Base-by-base conservation (phyloP, 2,888 invertebrate genomes). In the Hartigia nigra region DNA sequence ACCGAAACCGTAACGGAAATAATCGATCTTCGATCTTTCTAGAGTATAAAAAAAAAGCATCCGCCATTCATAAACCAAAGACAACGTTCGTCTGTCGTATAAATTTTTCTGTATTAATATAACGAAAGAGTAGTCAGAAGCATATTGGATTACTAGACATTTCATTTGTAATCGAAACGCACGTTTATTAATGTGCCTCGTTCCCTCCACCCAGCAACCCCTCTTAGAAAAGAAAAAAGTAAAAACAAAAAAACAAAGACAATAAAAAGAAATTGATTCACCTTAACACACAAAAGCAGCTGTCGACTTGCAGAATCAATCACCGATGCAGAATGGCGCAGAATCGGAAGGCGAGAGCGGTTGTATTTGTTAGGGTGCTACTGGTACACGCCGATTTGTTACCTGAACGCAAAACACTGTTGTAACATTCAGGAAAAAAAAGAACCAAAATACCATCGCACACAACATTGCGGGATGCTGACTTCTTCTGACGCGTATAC, bases 301-400 rank as follows among this genome's bases (percentile, higher is more conserved):
- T 92, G 96, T 96, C 92, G 96, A 96, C 92, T 93, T 96, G 87
- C 96, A 96, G 94, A 96, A 95, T 86, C 96, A 96, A 92, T 95
- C 95, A 85, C 95, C 96, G 88, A 94, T 96, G 93, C 95, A 96
- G 91, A 95, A 95, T 86, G 96, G 96, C 92, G 95, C 95, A 91
- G 96, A 96, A 91, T 95, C 95, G 91, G 96, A 96, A 92, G 95
- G 96, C 87, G 96, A 96, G 92, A 95, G 96, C 87, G 96, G 96
- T 91, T 97, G 96, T 92, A 95, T 96, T 93, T 97, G 97, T 94
- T 97, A 91, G 89, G 87, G 85, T 84, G 88, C 82, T 80, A 79
- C 77, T 77, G 79, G 82, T 82, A 81, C 80, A 36, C 37, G 32
- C n/a, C 39, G 72, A 37, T 72, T 35, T 35, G 72, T 32, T 39